Evolutionary conservation across 2,797 vertebrate genomes (phyloP), one percentile per base, ranked within the genome.

Genomic region (Hephaestus fuliginosus): DNA sequence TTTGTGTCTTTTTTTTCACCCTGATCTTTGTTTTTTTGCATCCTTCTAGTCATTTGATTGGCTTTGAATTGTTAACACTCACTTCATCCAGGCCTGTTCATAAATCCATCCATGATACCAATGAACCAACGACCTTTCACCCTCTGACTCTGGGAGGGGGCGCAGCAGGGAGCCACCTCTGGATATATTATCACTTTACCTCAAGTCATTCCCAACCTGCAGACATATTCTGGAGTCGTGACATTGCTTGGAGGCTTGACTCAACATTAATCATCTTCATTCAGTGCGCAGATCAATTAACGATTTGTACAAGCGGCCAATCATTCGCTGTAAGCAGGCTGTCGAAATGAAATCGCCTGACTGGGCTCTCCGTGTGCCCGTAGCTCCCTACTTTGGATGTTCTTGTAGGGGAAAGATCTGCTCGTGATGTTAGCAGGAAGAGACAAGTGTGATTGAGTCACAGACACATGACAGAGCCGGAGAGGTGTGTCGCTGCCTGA

Each of bases 401-500:
- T 76, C 57, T 51, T 20, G 62, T 70, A 61, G 71, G 61, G 61
- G 62, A 68, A 76, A 64, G 78, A 78, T 81, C 74, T 57, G 57
- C 22, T 64, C 7, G 11, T 89, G 89, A 91, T 28, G 68, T 61
- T 84, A 86, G 89, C 82, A 86, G 75, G 75, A 88, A 80, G 80
- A 80, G 92, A 92, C 91, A 86, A 81, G 86, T 76, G 85, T 86
- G 91, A 90, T 82, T 79, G 88, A 93, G 82, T 90, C 77, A 85
- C 63, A 53, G 70, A 82, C 82, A 78, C 88, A 69, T 60, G 83
- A 75, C 74, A n/a, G 80, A 76, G 88, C 74, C 60, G 33, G 33
- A 66, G 80, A 77, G 70, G 73, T 80, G 82, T 64, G 63, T 44
- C 46, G 77, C 13, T 69, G 55, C 70, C 53, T 5, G 30, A 33